Evolutionary conservation across 2,113 vertebrate species (phyloP).

Genomic region (Stomatorhinus ivindoensis): DNA sequence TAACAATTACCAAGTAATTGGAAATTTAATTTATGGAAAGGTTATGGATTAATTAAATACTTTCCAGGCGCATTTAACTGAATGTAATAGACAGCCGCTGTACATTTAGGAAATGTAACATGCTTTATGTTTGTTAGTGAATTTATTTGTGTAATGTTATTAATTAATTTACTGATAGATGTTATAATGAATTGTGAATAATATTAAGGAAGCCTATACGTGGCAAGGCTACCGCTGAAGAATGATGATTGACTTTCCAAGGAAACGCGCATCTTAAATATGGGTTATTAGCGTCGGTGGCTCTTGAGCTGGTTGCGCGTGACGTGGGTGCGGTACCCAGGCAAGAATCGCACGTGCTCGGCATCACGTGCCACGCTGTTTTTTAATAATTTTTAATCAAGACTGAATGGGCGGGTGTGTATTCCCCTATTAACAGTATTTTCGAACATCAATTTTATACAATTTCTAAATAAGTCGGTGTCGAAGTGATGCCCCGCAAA

Average conservation of each 20-base stretch:
- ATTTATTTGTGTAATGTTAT: background rate
- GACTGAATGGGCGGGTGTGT: background rate
- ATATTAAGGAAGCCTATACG: background rate
- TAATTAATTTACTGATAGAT: background rate
- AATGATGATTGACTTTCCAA: background rate
- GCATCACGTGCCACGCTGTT: background rate
- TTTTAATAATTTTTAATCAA: background rate
- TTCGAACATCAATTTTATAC: background rate
- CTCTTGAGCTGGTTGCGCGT: background rate
- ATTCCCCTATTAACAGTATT: background rate
- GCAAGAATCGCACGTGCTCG: background rate
- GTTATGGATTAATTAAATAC: background rate
- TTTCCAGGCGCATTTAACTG: background rate
- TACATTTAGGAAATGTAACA: background rate
- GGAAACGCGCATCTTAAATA: background rate
- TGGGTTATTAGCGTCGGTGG: background rate
- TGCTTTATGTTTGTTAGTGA: background rate
- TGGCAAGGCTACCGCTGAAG: background rate
- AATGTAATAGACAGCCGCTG: background rate
- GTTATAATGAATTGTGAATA: background rate
- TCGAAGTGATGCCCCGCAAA: background rate
- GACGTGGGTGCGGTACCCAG: background rate
- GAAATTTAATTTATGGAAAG: background rate
- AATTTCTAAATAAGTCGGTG: background rate
- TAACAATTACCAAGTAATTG: background rate